Evolutionary conservation across 2,888 invertebrate species (phyloP), one percentile per base, ranked within the genome.

Genomic region (Girardia tigrina): DNA sequence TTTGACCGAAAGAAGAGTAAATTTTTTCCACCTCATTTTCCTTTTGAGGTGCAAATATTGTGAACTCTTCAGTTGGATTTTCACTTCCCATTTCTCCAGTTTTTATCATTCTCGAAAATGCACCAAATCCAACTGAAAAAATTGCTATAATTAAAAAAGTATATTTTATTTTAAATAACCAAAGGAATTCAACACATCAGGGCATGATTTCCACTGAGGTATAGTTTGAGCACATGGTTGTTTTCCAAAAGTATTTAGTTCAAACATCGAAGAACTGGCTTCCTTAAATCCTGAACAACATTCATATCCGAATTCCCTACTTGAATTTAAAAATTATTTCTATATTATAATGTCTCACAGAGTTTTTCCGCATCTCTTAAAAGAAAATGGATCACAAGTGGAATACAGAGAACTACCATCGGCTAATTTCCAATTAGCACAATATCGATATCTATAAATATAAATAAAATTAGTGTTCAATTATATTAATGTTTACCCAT

Each of bases 231-330:
- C 28, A 42, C 73, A 73, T 36, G 28, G 23, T 26, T 36, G 4
- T 16, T 73, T 29, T 23, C 73, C 73, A 26, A 6, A 8, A 29
- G 23, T 6, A 42, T 70, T 29, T 4, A 20, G 20, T 26, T 28
- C 29, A 29, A 73, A 73, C n/a, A 73, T 69, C 1, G 73, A 4
- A 73, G 28, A 14, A 20, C 36, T 42, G 8, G 8, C 6, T 29
- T 73, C 26, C 23, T 73, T n/a, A 42, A 73, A 73, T 36, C 73
- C 73, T n/a, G 29, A 4, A 42, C 73, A 73, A 36, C 73, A 73
- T 8, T 73, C 36, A 42, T 73, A 73, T 1, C 6, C 73, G n/a
- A 28, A 73, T 28, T 73, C 73, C 2, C 73, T 73, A 42, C 29
- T 20, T 26, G 6, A 70, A 70, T 26, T 71, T 71, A 29, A 4